Conservation (phyloP, 2,113 vertebrate genomes). For the Haemorhous mexicanus region DNA sequence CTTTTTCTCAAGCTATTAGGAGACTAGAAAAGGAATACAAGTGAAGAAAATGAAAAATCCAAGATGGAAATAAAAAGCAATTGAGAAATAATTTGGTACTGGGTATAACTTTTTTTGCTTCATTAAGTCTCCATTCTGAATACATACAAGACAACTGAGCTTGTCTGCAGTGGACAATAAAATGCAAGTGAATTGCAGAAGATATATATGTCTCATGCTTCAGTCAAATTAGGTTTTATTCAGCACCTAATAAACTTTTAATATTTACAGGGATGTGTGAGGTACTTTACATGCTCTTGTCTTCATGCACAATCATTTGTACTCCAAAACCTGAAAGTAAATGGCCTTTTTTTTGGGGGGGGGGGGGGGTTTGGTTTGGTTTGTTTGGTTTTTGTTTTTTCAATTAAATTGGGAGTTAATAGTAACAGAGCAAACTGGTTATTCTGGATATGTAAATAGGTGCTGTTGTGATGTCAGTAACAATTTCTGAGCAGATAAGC, state of each 20-base stretch:
- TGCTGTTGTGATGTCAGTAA: constrained; percentile 36
- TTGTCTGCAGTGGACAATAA: not conserved
- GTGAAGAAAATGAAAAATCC: not conserved
- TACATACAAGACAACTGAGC: not conserved
- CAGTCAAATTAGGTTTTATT: constrained; percentile 53
- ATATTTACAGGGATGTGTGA: not conserved
- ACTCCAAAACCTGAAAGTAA: not conserved
- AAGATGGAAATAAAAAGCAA: not conserved
- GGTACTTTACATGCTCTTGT: not conserved
- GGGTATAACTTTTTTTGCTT: not conserved
- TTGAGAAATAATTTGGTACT: not conserved
- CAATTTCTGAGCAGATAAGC: constrained; percentile 57
- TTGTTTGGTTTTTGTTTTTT: not conserved
- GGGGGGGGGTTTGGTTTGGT: no score
- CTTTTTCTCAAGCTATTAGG: not conserved
- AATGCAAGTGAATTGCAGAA: constrained; percentile 3
- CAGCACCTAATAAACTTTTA: constrained; percentile 24
- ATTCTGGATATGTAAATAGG: not conserved
- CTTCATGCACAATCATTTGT: not conserved
- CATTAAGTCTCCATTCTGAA: not conserved
- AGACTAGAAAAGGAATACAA: not conserved
- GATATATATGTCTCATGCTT: constrained; percentile 45
- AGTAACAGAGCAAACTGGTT: not conserved
- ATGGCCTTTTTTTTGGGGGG: not conserved
- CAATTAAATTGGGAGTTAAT: not conserved